Conservation (phyloP, 2,113 vertebrate genomes). For the Melanocharis versteri region DNA sequence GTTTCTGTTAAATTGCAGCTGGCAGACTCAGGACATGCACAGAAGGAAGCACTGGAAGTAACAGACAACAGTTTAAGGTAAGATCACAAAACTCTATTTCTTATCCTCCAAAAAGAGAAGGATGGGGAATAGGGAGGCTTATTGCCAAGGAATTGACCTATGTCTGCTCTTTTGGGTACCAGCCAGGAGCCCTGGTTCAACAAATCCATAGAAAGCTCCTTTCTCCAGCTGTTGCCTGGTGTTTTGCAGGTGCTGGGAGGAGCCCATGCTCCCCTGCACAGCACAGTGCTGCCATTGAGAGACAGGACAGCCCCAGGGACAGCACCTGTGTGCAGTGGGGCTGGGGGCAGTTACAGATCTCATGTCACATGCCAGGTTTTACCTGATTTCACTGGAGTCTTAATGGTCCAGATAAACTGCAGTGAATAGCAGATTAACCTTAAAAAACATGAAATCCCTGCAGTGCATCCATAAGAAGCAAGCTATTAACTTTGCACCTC, state of each 20-base stretch:
- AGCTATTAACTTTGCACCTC: slow-evolving; percentile 5
- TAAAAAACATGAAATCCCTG: background rate
- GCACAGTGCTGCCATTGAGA: background rate
- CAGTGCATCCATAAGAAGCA: background rate
- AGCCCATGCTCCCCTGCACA: background rate
- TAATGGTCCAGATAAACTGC: background rate
- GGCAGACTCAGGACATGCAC: background rate
- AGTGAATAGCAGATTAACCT: background rate
- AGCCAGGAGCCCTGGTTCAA: background rate
- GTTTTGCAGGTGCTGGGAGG: background rate
- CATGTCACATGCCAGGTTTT: background rate
- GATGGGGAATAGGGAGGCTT: background rate
- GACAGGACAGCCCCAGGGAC: background rate
- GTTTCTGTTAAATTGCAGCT: background rate
- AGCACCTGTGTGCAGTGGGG: background rate
- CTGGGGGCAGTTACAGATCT: background rate
- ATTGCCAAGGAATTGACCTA: background rate
- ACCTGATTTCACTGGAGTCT: background rate
- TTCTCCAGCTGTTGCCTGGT: background rate
- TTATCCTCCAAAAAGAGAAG: background rate
- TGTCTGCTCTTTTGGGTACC: background rate
- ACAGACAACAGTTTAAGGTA: background rate
- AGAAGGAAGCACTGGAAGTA: background rate
- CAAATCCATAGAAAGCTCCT: background rate
- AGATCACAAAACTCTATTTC: background rate